These are phyloP conservation scores for Drosophila flavopinicola DNA, from an alignment of 2,888 invertebrate genomes.

Conservation along the genomic window DNA sequence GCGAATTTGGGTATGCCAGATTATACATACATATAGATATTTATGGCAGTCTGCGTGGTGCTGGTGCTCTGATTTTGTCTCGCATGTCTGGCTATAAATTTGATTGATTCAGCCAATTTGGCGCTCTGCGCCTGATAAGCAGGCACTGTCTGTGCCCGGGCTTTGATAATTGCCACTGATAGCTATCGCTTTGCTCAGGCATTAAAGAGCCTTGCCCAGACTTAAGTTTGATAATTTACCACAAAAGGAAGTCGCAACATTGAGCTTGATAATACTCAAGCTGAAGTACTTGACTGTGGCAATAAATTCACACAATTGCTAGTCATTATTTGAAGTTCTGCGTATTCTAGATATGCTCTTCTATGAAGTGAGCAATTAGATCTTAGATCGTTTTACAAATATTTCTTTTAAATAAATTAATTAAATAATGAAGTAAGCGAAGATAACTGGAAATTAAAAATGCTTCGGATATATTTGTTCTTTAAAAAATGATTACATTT, in stretches of 20 bases:
- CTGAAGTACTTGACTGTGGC: slow-evolving; percentile 24
- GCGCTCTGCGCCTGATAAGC: slow-evolving; percentile 47
- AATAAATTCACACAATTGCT: slow-evolving; percentile 14
- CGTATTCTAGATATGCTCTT: too few species aligned
- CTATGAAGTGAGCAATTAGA: not conserved
- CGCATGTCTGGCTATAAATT: slow-evolving; percentile 65
- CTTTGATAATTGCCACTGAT: slow-evolving; percentile 60
- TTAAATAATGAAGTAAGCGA: too few species aligned
- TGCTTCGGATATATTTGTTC: too few species aligned
- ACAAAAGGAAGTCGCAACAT: slow-evolving; percentile 24
- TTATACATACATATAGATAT: slow-evolving; percentile 55
- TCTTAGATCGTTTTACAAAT: not conserved
- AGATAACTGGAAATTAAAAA: too few species aligned
- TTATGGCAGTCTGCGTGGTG: slow-evolving; percentile 45
- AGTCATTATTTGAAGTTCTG: not conserved
- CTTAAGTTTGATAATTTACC: slow-evolving; percentile 43
- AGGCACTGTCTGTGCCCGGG: slow-evolving; percentile 52
- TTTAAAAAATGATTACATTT: too few species aligned
- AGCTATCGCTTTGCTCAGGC: slow-evolving; percentile 36
- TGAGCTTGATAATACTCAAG: slow-evolving; percentile 2
- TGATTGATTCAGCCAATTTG: slow-evolving; percentile 67
- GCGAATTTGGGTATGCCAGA: slow-evolving; percentile 46
- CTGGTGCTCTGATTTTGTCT: slow-evolving; percentile 61
- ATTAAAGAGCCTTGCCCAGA: slow-evolving; percentile 32
- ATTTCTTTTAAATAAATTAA: too few species aligned